A percentile compares a stretch with the other conserved stretches of the same genome.
These are phyloP conservation scores for Heliconius ethilla DNA, from an alignment of 2,888 invertebrate species.

Conservation along the genomic window DNA sequence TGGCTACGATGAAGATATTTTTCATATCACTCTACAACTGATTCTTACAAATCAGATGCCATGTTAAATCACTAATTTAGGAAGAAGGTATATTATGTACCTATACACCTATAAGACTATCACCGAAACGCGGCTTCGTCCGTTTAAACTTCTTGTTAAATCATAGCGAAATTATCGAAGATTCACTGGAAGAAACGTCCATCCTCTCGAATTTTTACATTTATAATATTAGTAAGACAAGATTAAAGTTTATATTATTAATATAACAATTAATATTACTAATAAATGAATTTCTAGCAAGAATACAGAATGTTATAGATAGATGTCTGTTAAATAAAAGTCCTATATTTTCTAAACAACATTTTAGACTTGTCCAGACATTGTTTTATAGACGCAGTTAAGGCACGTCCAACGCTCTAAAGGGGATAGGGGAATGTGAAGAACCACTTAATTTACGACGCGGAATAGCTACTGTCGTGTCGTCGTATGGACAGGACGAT, in stretches of 20 bases:
- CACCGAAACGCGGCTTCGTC: too few species aligned
- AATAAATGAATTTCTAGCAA: not conserved
- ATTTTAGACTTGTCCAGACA: slow-evolving; percentile 19
- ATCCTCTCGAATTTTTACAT: too few species aligned
- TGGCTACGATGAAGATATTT: not conserved
- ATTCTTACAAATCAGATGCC: not conserved
- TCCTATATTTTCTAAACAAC: slow-evolving; percentile 1
- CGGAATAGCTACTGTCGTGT: slow-evolving; percentile 20
- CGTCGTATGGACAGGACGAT: slow-evolving; percentile 10
- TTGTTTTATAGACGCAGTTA: slow-evolving; percentile 31
- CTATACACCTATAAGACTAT: too few species aligned
- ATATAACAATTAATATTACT: too few species aligned
- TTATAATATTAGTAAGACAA: too few species aligned
- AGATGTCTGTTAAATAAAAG: not conserved
- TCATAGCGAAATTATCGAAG: too few species aligned
- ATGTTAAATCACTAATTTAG: not conserved
- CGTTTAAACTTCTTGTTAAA: too few species aligned
- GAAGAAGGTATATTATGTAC: too few species aligned
- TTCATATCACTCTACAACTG: too few species aligned
- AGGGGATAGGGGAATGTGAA: slow-evolving; percentile 25
- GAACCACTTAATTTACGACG: slow-evolving; percentile 23
- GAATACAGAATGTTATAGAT: not conserved
- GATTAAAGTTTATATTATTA: too few species aligned
- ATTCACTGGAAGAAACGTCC: too few species aligned
- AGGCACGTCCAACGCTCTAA: slow-evolving; percentile 28